phyloP scores from a whole-genome alignment of 1,140 invertebrate species.

The Laupala kohalensis region DNA sequence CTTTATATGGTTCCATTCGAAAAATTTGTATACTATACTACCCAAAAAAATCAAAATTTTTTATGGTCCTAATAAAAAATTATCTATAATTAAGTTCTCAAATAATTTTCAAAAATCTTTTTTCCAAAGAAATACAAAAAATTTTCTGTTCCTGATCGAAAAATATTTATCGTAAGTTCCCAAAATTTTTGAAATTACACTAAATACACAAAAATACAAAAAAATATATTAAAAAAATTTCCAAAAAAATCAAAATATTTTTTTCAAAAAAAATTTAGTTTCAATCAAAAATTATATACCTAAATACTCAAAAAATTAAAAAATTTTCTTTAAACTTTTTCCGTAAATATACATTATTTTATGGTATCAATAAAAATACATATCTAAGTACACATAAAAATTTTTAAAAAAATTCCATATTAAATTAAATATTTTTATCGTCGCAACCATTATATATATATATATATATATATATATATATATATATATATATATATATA shows the following conservation, averaged over 20 bases:
- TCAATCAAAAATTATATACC: not conserved
- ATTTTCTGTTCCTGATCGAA: no score
- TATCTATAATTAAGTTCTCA: no score
- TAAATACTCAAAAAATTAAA: not conserved
- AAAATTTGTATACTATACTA: no score
- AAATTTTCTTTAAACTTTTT: not conserved
- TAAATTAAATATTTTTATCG: not conserved
- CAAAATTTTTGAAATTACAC: no score
- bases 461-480: not conserved
- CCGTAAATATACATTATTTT: no score
- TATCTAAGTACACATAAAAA: not conserved
- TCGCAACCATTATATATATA: not conserved
- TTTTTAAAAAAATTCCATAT: not conserved
- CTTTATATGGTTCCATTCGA: no score
- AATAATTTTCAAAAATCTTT: no score
- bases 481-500: no score
- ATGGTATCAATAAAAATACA: not conserved
- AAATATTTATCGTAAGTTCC: no score
- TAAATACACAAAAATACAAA: conserved; percentile 15
- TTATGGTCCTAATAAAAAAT: no score
- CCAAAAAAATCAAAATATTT: conserved; percentile 4
- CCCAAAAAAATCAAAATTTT: no score
- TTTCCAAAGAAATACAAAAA: no score
- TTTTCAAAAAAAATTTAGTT: not conserved
- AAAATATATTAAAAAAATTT: not conserved